phyloP scores from a whole-genome alignment of 2,888 invertebrate genomes.

The Dysmachus trigonus region DNA sequence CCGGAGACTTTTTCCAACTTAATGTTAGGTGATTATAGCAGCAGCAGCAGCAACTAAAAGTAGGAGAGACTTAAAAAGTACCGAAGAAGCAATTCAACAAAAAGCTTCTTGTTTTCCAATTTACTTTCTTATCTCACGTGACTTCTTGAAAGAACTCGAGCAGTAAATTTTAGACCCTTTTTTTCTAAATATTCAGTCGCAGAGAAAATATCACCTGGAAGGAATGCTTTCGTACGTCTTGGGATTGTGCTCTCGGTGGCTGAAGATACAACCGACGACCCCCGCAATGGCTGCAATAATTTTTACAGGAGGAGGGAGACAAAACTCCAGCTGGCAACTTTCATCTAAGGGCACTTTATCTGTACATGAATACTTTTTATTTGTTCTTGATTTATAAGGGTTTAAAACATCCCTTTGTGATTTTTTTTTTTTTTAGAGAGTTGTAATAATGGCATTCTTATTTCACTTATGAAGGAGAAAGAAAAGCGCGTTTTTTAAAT shows the following conservation, averaged over 20 bases:
- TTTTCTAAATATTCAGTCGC: not conserved
- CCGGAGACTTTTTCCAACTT: not conserved
- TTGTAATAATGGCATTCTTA: not conserved
- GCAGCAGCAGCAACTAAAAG: no score
- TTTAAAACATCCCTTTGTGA: not conserved
- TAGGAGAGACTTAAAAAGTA: not conserved
- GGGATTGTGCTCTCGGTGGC: not conserved
- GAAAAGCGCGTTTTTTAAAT: no score
- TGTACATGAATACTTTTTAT: not conserved
- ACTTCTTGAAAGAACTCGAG: not conserved
- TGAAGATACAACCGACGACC: not conserved
- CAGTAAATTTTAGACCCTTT: not conserved
- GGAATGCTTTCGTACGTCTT: not conserved
- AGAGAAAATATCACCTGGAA: not conserved
- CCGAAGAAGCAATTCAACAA: not conserved
- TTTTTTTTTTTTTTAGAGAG: not conserved
- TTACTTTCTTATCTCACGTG: conserved; percentile 4
- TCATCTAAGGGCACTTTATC: not conserved
- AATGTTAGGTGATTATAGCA: not conserved
- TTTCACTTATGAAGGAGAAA: not conserved
- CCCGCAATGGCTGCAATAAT: not conserved
- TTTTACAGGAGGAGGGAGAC: not conserved
- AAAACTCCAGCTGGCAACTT: not conserved
- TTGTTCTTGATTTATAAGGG: not conserved
- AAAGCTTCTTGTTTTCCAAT: conserved; percentile 1